Conservation (phyloP, 2,888 invertebrate species). For the Physocephala rufipes region DNA sequence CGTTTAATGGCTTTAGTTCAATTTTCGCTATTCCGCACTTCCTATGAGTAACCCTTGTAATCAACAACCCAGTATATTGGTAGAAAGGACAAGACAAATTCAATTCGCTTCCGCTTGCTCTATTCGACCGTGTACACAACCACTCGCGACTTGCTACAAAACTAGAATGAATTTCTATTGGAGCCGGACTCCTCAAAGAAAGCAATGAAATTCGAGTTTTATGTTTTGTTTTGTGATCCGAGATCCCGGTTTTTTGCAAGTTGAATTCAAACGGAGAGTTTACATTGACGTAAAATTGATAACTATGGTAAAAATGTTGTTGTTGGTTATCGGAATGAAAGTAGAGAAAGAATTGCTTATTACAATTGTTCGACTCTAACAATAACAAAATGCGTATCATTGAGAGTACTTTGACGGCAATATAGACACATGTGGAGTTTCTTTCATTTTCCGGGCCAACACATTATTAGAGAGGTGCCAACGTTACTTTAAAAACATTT, state of each 20-base stretch:
- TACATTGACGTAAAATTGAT: not conserved
- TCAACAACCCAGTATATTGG: constrained; percentile 17
- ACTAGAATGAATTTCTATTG: constrained; percentile 29
- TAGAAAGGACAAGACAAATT: constrained; percentile 18
- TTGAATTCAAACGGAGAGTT: not conserved
- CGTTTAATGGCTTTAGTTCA: constrained; percentile 5
- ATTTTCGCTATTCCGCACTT: constrained; percentile 19
- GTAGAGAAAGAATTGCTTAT: no score
- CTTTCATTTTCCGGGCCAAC: no score
- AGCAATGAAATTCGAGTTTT: constrained; percentile 18
- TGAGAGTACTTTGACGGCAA: no score
- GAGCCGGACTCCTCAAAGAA: constrained; percentile 15
- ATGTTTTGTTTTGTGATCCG: not conserved
- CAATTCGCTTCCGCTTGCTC: constrained; percentile 14
- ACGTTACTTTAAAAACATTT: no score
- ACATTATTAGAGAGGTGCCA: no score
- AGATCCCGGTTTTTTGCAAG: constrained; percentile 3
- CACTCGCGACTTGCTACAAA: constrained; percentile 19
- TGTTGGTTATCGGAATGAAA: not conserved
- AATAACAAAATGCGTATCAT: no score
- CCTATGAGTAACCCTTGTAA: constrained; percentile 12
- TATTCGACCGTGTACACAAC: not conserved
- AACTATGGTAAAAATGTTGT: not conserved
- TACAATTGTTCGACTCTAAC: no score
- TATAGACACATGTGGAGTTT: no score